Evolutionary conservation across 2,113 vertebrate genomes (phyloP), one percentile per base, ranked within the genome.

Genomic region (Phainopepla nitens): DNA sequence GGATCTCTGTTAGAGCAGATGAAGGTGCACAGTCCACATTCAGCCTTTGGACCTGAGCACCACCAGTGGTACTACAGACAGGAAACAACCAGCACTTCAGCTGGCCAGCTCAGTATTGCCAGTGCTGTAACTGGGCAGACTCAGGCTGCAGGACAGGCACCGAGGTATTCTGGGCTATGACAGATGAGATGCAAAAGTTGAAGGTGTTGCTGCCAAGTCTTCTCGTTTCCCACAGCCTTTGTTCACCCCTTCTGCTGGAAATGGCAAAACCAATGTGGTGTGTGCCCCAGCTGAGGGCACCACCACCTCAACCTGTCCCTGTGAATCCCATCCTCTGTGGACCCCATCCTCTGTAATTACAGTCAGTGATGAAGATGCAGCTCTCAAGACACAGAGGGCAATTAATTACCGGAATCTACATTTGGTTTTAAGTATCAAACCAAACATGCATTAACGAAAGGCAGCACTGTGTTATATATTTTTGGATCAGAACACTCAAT

Each of bases 231-330:
- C 57, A 72, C 72, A 76, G 49, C 25, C 44, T 66, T 42, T 1
- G 0, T 66, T 72, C 27, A 66, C 57, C 29, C 22, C 35, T 85
- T 71, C 66, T 58, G 57, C 53, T 80, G 76, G 25, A 68, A 39
- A 42, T 23, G 24, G 51, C 0, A 1, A 82, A 65, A 83, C 6
- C 36, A 77, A 39, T 0, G 0, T 3, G 4, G 19, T 9, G 11
- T 27, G 35, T 5, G 3, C 15, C 49, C 45, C 41, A 80, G 66
- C 17, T 0, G 0, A 64, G 31, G 49, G 24, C 41, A 90, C 8
- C 51, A 42, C 25, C 25, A 29, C 11, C 62, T 78, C 79, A 18
- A 20, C 29, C 29, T 14, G 65, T 28, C 66, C 57, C 69, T 2
- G 10, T 14, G 51, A 75, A 23, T 10, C 22, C 8, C 25, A 68